phyloP scores from a whole-genome alignment of 2,888 invertebrate species.

The Elegia similella region DNA sequence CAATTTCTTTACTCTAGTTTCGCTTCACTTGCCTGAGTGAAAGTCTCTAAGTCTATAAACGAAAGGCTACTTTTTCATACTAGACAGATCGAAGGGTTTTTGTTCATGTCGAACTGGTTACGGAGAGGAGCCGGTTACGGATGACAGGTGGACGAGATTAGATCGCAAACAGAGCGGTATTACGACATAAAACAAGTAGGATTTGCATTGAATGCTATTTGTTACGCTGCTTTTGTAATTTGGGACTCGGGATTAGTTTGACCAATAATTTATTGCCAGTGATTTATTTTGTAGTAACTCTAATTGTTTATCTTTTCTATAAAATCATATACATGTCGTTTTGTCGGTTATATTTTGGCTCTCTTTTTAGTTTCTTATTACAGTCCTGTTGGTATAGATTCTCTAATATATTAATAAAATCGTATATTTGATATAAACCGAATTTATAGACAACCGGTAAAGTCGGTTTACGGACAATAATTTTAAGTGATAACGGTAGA shows the following conservation, averaged over 20 bases:
- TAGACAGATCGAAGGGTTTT: slow-evolving; percentile 1
- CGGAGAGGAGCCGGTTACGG: neutral
- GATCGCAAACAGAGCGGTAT: neutral
- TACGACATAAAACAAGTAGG: slow-evolving; percentile 9
- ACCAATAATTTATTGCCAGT: neutral
- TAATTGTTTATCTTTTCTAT: neutral
- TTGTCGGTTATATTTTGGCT: too few relatives aligned
- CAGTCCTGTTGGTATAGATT: too few relatives aligned
- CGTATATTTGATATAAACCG: too few relatives aligned
- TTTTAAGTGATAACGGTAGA: too few relatives aligned
- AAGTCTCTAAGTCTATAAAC: slow-evolving; percentile 8
- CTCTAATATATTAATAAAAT: too few relatives aligned
- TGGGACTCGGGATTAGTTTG: slow-evolving; percentile 1
- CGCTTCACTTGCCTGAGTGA: neutral
- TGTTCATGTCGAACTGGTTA: neutral
- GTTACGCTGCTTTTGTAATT: slow-evolving; percentile 4
- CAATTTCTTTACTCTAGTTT: neutral
- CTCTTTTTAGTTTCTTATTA: too few relatives aligned
- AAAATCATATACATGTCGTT: too few relatives aligned
- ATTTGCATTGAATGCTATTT: slow-evolving; percentile 7
- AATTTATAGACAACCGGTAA: too few relatives aligned
- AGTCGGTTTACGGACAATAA: too few relatives aligned
- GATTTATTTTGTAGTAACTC: neutral
- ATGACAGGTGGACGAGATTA: slow-evolving; percentile 10
- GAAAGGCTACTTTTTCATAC: slow-evolving; percentile 7